Conservation (phyloP, 2,888 invertebrate genomes). For the Heliconius erato region DNA sequence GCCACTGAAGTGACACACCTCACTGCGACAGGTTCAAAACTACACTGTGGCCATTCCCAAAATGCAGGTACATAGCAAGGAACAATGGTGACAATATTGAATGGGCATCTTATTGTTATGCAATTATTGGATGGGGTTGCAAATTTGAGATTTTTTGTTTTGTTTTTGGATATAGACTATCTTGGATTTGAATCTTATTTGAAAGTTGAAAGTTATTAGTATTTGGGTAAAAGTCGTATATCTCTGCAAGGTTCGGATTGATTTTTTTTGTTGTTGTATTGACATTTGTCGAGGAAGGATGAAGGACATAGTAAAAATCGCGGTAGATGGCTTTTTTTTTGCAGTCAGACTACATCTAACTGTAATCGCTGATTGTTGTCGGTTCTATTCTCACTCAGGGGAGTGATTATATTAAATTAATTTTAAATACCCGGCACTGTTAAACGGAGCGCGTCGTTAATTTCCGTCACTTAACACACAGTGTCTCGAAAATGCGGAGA, state of each 20-base stretch:
- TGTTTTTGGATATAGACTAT: not conserved
- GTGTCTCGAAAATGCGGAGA: not conserved
- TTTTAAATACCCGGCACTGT: too few relatives aligned
- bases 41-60: slow-evolving; percentile 83
- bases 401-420: too few relatives aligned
- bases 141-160: not conserved
- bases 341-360: too few relatives aligned
- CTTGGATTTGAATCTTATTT: not conserved
- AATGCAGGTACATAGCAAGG: slow-evolving; percentile 70
- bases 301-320: too few relatives aligned
- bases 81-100: slow-evolving; percentile 65
- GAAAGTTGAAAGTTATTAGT: not conserved
- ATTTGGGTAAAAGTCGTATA: not conserved
- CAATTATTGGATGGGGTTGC: slow-evolving; percentile 47
- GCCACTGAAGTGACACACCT: slow-evolving; percentile 61
- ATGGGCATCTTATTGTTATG: slow-evolving; percentile 47
- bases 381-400: too few relatives aligned
- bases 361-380: too few relatives aligned
- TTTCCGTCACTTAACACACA: not conserved
- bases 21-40: slow-evolving; percentile 76
- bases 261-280: too few relatives aligned
- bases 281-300: too few relatives aligned
- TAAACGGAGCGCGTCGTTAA: not conserved
- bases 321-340: too few relatives aligned
- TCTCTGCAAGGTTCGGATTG: too few relatives aligned